phyloP scores from a whole-genome alignment of 2,113 vertebrate species.

The Ceyx cyanopectus region DNA sequence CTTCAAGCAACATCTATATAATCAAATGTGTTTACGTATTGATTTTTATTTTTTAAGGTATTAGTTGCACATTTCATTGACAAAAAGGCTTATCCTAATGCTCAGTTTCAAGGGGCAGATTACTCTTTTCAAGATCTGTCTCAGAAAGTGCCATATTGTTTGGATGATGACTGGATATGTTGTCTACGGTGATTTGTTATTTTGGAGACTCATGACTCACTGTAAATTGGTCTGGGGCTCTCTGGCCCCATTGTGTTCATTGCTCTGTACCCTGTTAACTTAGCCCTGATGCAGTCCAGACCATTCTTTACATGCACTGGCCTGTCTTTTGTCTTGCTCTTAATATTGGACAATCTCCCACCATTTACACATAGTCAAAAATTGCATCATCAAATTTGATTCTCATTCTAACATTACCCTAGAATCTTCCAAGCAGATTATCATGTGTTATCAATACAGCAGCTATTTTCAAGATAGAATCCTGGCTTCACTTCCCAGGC shows the following conservation, averaged over 20 bases:
- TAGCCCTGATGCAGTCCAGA: background rate
- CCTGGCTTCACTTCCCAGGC: background rate
- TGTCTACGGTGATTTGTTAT: background rate
- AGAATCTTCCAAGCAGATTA: background rate
- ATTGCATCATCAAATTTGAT: constrained; percentile 24
- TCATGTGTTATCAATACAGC: background rate
- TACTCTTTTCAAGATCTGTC: background rate
- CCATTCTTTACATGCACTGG: background rate
- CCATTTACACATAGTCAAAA: background rate
- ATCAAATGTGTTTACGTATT: background rate
- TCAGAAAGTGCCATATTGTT: background rate
- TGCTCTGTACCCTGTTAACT: background rate
- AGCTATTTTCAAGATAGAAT: constrained; percentile 5
- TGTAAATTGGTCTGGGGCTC: background rate
- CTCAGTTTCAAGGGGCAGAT: background rate
- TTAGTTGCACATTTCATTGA: background rate
- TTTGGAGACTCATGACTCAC: background rate
- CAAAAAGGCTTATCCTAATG: background rate
- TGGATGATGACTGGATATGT: background rate
- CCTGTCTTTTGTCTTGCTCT: constrained; percentile 24
- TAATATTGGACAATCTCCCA: background rate
- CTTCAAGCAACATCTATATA: background rate
- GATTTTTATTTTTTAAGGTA: background rate
- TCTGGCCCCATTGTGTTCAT: background rate
- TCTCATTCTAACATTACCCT: background rate